phyloP scores from a whole-genome alignment of 2,113 vertebrate species.

The Prochilodus magdalenae region DNA sequence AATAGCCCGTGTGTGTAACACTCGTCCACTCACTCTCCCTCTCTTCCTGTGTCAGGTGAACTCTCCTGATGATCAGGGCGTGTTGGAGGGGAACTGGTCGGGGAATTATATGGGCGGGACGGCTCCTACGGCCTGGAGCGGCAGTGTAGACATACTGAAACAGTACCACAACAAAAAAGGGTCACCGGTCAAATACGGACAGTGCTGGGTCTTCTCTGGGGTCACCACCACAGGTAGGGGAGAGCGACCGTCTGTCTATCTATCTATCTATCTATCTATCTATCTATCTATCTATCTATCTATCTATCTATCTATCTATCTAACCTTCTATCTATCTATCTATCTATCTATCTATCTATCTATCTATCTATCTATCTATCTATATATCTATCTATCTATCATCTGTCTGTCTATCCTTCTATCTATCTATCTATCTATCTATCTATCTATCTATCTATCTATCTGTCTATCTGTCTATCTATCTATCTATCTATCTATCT shows the following conservation, averaged over 20 bases:
- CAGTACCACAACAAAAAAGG: slow-evolving; percentile 78
- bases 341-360: too few species aligned
- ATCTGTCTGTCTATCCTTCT: too few species aligned
- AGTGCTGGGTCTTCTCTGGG: slow-evolving; percentile 95
- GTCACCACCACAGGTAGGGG: slow-evolving; percentile 82
- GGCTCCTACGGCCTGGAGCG: slow-evolving; percentile 86
- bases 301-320: too few species aligned
- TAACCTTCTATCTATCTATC: too few species aligned
- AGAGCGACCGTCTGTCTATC: background rate
- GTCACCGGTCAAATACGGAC: slow-evolving; percentile 84
- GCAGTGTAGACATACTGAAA: slow-evolving; percentile 89
- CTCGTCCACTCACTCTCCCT: background rate
- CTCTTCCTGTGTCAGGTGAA: slow-evolving; percentile 79
- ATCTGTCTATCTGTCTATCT: too few species aligned
- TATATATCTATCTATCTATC: too few species aligned
- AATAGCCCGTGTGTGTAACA: background rate
- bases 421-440: too few species aligned
- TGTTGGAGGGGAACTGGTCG: slow-evolving; percentile 90
- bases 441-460: too few species aligned
- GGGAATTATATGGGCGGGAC: slow-evolving; percentile 82
- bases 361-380: too few species aligned
- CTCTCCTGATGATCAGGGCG: slow-evolving; percentile 86
- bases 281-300: slow-evolving; percentile 13
- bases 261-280: background rate
- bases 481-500: too few species aligned